Evolutionary conservation across 2,113 vertebrate genomes (phyloP).

Genomic region (Gnathonemus echidnorhynchus): DNA sequence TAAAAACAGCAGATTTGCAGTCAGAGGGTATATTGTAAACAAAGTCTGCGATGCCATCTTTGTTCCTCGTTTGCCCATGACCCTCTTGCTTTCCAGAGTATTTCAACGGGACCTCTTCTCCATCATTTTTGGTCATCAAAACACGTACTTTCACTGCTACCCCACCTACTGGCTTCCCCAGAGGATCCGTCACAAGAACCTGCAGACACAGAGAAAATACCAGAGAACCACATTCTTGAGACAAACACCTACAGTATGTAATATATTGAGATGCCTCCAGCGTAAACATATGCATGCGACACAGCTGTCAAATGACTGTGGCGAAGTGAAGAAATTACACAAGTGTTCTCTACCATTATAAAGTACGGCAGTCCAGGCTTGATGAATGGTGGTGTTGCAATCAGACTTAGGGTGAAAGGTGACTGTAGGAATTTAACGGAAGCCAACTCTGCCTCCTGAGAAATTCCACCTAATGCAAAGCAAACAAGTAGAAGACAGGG

Average conservation of each 20-base stretch:
- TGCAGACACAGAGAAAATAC: conserved; percentile 37
- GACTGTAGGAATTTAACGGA: conserved; percentile 68
- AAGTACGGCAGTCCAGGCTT: conserved; percentile 83
- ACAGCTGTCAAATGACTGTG: neutral
- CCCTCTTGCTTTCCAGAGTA: conserved; percentile 22
- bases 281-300: neutral
- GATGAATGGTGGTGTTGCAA: conserved; percentile 83
- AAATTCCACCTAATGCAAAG: conserved; percentile 69
- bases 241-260: neutral
- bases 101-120: neutral
- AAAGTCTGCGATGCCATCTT: conserved; percentile 67
- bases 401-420: conserved; percentile 73
- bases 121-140: conserved; percentile 24
- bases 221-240: neutral
- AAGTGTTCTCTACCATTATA: conserved; percentile 63
- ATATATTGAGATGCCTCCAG: neutral
- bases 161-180: conserved; percentile 48
- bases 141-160: conserved; percentile 53
- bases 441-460: conserved; percentile 70
- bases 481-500: neutral
- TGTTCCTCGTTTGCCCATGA: conserved; percentile 21
- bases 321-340: neutral
- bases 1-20: conserved; percentile 49
- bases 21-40: conserved; percentile 61
- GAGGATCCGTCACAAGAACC: conserved; percentile 79